A percentile compares a stretch with the other conserved stretches of the same genome.
Conservation (phyloP, 1,140 invertebrate species). For the Cherax destructor region DNA sequence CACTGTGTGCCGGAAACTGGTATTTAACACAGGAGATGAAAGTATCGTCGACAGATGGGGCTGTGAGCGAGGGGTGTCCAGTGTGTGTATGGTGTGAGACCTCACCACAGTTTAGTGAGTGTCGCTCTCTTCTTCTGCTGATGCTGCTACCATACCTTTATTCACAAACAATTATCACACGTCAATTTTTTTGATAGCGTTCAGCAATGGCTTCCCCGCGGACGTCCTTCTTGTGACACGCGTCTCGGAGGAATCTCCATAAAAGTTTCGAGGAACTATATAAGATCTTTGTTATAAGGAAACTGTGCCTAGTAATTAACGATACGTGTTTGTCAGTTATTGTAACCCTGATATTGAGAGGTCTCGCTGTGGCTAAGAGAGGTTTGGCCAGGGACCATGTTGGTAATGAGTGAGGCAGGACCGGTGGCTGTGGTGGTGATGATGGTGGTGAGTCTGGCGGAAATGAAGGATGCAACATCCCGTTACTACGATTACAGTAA, state of each 20-base stretch:
- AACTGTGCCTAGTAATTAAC: no score
- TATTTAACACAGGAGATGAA: not conserved
- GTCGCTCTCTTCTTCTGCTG: not conserved
- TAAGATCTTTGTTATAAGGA: no score
- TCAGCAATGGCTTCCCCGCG: no score
- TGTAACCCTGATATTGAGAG: not conserved
- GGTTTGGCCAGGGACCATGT: not conserved
- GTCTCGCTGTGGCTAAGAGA: not conserved
- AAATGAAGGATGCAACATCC: not conserved
- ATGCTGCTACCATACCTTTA: no score
- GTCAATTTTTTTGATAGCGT: no score
- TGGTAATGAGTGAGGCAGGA: not conserved
- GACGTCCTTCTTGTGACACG: no score
- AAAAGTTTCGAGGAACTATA: no score
- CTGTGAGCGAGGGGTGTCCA: not conserved
- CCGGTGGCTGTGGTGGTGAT: not conserved
- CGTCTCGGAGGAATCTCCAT: no score
- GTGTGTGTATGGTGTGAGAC: not conserved
- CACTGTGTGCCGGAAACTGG: not conserved
- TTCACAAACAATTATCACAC: no score
- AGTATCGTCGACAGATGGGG: constrained; percentile 4
- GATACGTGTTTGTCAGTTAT: no score
- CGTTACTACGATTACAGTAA: not conserved
- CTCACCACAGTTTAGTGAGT: not conserved
- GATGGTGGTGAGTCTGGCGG: not conserved